These are phyloP conservation scores for Dendrocopos noguchii DNA, from an alignment of 2,113 vertebrate species.

Conservation along the genomic window DNA sequence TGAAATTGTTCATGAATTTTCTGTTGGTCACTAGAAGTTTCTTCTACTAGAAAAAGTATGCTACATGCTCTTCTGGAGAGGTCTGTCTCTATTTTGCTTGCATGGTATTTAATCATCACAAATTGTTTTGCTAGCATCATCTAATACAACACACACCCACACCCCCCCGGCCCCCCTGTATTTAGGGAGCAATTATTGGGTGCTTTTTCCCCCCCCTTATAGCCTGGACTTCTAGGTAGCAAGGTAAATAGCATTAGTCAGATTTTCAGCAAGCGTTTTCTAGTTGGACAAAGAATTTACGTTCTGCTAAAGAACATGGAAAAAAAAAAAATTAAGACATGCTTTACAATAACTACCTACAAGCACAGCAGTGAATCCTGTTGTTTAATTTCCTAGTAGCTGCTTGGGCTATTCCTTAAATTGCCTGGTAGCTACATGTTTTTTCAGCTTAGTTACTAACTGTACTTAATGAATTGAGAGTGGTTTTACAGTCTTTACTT, in stretches of 20 bases:
- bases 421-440: neutral
- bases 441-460: neutral
- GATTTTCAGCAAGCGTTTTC: neutral
- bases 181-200: neutral
- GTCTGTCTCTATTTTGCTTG: neutral
- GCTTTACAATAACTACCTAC: neutral
- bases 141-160: neutral
- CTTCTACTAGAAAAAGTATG: neutral
- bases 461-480: neutral
- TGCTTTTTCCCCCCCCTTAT: neutral
- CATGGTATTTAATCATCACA: neutral
- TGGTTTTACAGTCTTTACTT: neutral
- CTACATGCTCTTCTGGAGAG: neutral
- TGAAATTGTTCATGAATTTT: conserved; percentile 1
- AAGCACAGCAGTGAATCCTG: neutral
- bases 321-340: neutral
- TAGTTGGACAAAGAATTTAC: neutral
- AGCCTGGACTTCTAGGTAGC: neutral
- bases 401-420: neutral
- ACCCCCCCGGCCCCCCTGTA: neutral
- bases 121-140: neutral
- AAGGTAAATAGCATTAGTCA: neutral
- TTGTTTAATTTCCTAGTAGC: neutral
- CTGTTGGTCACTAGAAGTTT: neutral
- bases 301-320: neutral